Conservation (phyloP, 2,888 invertebrate species). For the Tipula unca region DNA sequence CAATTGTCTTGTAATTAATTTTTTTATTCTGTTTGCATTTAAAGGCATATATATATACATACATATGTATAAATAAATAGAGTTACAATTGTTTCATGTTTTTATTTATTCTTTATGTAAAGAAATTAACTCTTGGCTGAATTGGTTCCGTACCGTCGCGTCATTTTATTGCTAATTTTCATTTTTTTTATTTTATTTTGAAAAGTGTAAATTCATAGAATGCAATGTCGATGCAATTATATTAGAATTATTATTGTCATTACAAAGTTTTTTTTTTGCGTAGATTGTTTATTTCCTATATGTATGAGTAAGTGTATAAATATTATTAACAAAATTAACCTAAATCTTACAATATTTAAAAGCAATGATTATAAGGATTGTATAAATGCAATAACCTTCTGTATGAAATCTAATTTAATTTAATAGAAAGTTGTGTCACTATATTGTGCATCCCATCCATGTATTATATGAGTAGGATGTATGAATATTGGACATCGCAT, state of each 20-base stretch:
- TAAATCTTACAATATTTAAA: not conserved
- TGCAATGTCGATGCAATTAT: not conserved
- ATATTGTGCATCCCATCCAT: too few relatives aligned
- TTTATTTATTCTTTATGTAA: not conserved
- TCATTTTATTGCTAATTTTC: not conserved
- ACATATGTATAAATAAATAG: not conserved
- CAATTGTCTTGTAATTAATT: slow-evolving; percentile 14
- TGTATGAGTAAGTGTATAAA: not conserved
- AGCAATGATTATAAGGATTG: not conserved
- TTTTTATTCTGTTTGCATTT: slow-evolving; percentile 3
- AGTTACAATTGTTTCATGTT: slow-evolving; percentile 8
- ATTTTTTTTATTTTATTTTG: not conserved
- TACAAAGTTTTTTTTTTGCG: not conserved
- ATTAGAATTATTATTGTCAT: slow-evolving; percentile 8
- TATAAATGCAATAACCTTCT: not conserved
- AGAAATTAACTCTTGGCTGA: not conserved
- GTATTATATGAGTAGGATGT: too few relatives aligned
- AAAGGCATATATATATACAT: not conserved
- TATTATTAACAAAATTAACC: not conserved
- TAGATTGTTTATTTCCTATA: not conserved
- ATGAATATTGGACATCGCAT: too few relatives aligned
- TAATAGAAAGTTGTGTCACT: too few relatives aligned
- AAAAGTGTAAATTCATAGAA: slow-evolving; percentile 2
- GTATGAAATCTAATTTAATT: not conserved
- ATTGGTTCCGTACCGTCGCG: slow-evolving; percentile 14